Percentiles rank a stretch among this genome's conserved stretches.
These are phyloP conservation scores for Mythimna ferrago DNA, from an alignment of 2,888 invertebrate genomes.

Conservation along the genomic window DNA sequence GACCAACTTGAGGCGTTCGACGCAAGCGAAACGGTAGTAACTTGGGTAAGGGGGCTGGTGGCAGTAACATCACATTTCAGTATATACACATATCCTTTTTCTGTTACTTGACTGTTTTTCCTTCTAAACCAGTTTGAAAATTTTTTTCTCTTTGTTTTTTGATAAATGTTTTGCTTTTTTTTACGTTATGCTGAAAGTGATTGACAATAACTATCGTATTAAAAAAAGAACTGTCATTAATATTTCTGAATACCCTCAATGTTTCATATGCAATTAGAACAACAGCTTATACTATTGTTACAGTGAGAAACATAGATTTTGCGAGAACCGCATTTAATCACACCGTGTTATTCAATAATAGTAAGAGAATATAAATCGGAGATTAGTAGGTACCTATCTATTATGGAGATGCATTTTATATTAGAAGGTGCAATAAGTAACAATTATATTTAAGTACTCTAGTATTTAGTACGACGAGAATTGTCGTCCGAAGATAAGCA, in stretches of 20 bases:
- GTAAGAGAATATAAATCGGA: background rate
- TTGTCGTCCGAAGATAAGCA: background rate
- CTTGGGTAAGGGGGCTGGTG: no score
- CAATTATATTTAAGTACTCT: background rate
- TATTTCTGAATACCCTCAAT: constrained; percentile 24
- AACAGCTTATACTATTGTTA: background rate
- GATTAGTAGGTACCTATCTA: background rate
- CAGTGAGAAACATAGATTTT: background rate
- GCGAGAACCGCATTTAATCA: constrained; percentile 5
- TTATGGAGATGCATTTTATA: constrained; percentile 15
- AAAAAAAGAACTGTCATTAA: no score
- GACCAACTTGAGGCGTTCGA: no score
- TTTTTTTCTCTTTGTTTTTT: no score
- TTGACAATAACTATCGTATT: no score
- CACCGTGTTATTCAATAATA: constrained; percentile 7
- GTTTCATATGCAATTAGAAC: background rate
- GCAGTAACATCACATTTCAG: no score
- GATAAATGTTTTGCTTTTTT: no score
- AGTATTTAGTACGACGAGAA: constrained; percentile 19
- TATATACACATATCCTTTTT: no score
- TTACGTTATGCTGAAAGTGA: no score
- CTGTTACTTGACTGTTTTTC: no score
- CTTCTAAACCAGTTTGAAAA: no score
- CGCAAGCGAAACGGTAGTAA: no score
- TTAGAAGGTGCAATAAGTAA: background rate